Evolutionary conservation across 2,888 invertebrate species (phyloP).

Genomic region (Xestia ashworthii): DNA sequence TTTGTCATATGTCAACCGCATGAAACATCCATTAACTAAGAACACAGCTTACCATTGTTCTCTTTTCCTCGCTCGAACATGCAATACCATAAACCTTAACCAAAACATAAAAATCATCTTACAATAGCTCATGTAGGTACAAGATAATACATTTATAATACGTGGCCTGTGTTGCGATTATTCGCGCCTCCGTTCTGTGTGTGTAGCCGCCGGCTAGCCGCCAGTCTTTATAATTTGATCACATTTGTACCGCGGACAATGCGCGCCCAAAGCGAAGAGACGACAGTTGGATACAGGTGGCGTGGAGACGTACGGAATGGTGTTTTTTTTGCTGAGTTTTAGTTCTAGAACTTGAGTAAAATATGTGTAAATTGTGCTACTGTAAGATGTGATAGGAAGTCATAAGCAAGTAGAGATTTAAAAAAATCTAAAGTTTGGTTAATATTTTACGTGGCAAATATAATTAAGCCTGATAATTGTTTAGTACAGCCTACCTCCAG

Average conservation of each 20-base stretch:
- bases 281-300: conserved; percentile 78
- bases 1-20: not conserved
- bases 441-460: not conserved
- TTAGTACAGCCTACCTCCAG: not conserved
- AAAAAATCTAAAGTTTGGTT: not conserved
- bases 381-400: not conserved
- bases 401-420: not conserved
- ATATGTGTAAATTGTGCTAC: not conserved
- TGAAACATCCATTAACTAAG: conserved; percentile 1
- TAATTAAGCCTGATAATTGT: not conserved
- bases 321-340: not conserved
- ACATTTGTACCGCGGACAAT: conserved; percentile 90
- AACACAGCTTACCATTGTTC: conserved; percentile 3
- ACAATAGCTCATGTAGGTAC: conserved; percentile 47
- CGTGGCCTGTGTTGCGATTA: conserved; percentile 79
- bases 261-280: conserved; percentile 85
- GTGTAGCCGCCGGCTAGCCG: conserved; percentile 78
- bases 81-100: conserved; percentile 22
- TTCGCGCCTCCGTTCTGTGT: conserved; percentile 80
- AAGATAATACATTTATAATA: conserved; percentile 71
- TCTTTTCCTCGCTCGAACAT: not conserved
- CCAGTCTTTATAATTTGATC: conserved; percentile 90
- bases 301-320: conserved; percentile 67
- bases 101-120: conserved; percentile 54
- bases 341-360: not conserved